A percentile compares a stretch with the other conserved stretches of the same genome.
These are phyloP conservation scores for Brachypteracias leptosomus DNA, from an alignment of 2,113 vertebrate genomes.

Conservation along the genomic window DNA sequence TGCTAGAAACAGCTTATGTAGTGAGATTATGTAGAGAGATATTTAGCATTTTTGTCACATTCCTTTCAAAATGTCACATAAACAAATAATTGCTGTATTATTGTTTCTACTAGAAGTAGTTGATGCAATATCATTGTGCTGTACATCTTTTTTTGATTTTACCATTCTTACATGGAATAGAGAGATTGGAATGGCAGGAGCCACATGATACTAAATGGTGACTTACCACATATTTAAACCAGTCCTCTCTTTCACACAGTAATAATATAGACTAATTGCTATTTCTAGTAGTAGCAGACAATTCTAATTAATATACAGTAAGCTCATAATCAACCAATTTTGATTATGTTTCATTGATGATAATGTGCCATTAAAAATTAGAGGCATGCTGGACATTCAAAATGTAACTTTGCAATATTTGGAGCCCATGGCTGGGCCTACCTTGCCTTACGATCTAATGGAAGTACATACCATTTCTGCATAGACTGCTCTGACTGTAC, in stretches of 20 bases:
- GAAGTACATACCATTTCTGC: background rate
- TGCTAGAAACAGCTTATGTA: background rate
- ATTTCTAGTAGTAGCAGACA: background rate
- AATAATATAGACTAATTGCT: background rate
- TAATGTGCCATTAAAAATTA: background rate
- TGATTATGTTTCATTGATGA: background rate
- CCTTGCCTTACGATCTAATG: background rate
- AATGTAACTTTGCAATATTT: background rate
- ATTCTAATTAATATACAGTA: background rate
- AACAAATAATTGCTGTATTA: conserved; percentile 2
- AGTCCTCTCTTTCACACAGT: background rate
- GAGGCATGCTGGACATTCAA: background rate
- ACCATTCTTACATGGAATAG: background rate
- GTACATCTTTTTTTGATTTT: background rate
- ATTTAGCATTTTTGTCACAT: background rate
- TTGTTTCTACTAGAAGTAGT: background rate
- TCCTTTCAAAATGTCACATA: background rate
- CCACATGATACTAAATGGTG: background rate
- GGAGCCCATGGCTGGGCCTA: background rate
- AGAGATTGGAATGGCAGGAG: background rate
- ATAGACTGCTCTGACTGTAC: background rate
- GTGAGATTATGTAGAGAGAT: background rate
- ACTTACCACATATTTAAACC: background rate
- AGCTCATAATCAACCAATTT: background rate
- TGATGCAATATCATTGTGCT: background rate